A percentile compares a stretch with the other conserved stretches of the same genome.
Evolutionary conservation across 2,888 invertebrate genomes (phyloP).

Genomic region (Nephrotoma appendiculata): DNA sequence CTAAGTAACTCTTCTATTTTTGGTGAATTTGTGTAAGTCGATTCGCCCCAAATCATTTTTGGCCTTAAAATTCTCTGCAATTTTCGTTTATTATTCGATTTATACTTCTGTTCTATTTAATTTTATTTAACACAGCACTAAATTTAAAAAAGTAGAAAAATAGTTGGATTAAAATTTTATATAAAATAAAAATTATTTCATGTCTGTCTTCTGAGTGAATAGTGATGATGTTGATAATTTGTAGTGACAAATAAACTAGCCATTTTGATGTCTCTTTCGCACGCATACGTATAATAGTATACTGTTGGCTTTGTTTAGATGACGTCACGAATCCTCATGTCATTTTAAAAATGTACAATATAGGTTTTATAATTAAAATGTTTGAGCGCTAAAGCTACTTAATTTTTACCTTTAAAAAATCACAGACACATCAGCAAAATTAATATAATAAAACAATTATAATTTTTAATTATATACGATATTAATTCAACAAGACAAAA

Average conservation of each 20-base stretch:
- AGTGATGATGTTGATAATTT: not conserved
- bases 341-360: not conserved
- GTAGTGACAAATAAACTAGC: not conserved
- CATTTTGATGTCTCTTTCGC: not conserved
- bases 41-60: constrained; percentile 35
- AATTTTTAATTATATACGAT: not conserved
- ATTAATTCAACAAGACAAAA: not conserved
- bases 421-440: constrained; percentile 6
- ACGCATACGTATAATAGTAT: not conserved
- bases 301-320: not conserved
- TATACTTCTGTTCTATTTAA: constrained; percentile 15
- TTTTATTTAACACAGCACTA: constrained; percentile 16
- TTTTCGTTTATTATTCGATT: constrained; percentile 6
- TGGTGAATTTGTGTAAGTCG: constrained; percentile 30
- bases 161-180: not conserved
- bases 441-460: not conserved
- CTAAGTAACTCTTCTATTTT: constrained; percentile 31
- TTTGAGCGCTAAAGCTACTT: too few species aligned
- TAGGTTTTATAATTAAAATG: not conserved
- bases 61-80: constrained; percentile 6
- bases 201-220: not conserved
- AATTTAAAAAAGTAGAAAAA: constrained; percentile 7
- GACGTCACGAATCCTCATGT: not conserved
- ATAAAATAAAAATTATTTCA: not conserved
- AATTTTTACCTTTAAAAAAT: constrained; percentile 5